Evolutionary conservation across 2,888 invertebrate genomes (phyloP), one percentile per base, ranked within the genome.

Genomic region (Archips xylosteana): DNA sequence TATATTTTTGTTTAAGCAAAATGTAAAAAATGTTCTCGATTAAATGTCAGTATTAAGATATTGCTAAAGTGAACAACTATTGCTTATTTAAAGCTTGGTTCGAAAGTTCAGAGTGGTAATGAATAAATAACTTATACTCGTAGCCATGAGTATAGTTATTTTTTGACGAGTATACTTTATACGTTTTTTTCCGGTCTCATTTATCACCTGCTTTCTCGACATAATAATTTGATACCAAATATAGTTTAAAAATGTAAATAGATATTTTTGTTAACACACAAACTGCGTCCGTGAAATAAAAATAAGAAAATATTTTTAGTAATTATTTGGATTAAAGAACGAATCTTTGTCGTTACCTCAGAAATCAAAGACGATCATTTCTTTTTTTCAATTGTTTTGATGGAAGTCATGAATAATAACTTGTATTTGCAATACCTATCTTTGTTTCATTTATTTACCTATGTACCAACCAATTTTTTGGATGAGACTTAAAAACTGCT

Each of bases 361-460:
- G 62, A 45, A 45, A 63, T 32, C 32, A 63, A 13, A 23, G 54
- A 8, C 32, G 34, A 6, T 13, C 13, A 13, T 47, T 63, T 13
- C 32, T 54, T 15, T 67, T 36, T 51, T 67, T 67, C 62, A 42
- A 47, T 62, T 54, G 45, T 71, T 67, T 72, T 32, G 57, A 68
- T 72, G 62, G 57, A 36, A 67, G 61, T 72, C 54, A 15, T 71
- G 54, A 67, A 67, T 47, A 68, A 63, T 67, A 57, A 63, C 47
- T 57, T 57, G 67, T 72, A 68, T 72, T 72, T 72, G 63, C 63
- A 72, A 13, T 9, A 63, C 36, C 0, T 57, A 63, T 47, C 0
- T 57, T 72, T 57, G 72, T 72, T 72, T 72, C 42, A 62, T 68
- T 72, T 62, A 62, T 68, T 39, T 39, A 39, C 39, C 39, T 39